Conservation (phyloP, 2,797 vertebrate genomes). For the Streptopelia turtur region DNA sequence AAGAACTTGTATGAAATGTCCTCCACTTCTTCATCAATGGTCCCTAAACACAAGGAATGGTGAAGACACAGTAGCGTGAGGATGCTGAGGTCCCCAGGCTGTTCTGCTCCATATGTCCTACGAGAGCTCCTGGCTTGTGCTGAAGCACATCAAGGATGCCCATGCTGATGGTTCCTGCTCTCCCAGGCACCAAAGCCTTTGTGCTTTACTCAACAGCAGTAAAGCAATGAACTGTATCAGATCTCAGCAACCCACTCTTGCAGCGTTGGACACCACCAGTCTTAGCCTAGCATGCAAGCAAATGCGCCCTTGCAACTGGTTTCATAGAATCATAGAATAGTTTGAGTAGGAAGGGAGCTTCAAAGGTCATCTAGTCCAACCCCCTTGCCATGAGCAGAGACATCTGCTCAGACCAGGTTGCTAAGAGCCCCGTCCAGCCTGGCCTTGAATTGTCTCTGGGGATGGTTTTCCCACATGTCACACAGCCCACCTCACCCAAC, state of each 20-base stretch:
- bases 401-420: too few relatives aligned
- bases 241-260: fast-evolving
- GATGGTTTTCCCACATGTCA: background rate
- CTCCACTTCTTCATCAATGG: background rate
- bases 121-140: background rate
- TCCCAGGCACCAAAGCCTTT: background rate
- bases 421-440: too few relatives aligned
- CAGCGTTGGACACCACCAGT: fast-evolving
- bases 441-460: too few relatives aligned
- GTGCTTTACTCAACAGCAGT: background rate
- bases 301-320: background rate
- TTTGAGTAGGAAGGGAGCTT: too few relatives aligned
- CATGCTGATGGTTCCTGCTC: background rate
- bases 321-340: too few relatives aligned
- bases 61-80: fast-evolving
- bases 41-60: background rate
- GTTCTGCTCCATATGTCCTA: background rate
- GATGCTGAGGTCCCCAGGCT: background rate
- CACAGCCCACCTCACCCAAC: background rate
- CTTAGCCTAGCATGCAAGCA: fast-evolving
- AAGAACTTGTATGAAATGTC: background rate
- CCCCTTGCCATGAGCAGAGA: too few relatives aligned
- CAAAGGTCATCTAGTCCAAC: too few relatives aligned
- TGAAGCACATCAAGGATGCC: background rate
- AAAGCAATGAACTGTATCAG: background rate